Evolutionary conservation across 2,888 invertebrate genomes (phyloP).

Genomic region (Serrognathus titanus): DNA sequence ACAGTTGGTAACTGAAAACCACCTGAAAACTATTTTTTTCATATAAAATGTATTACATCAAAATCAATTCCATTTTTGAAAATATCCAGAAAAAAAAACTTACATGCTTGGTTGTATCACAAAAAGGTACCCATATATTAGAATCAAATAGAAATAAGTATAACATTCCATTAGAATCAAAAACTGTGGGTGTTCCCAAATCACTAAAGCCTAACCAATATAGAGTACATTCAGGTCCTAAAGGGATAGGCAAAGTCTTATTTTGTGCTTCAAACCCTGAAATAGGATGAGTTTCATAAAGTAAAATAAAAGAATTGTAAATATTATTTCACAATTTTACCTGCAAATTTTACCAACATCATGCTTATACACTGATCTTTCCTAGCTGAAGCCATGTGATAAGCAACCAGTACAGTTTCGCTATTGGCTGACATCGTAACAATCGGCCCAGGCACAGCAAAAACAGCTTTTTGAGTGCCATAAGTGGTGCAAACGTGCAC

Average conservation of each 20-base stretch:
- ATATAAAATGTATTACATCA: background rate
- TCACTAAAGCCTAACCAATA: slow-evolving; percentile 80
- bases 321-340: slow-evolving; percentile 25
- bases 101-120: slow-evolving; percentile 71
- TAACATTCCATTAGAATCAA: slow-evolving; percentile 75
- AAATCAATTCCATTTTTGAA: background rate
- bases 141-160: slow-evolving; percentile 67
- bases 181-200: slow-evolving; percentile 72
- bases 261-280: background rate
- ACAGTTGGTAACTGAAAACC: too few species aligned
- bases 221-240: slow-evolving; percentile 65
- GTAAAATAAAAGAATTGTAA: background rate
- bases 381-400: slow-evolving; percentile 58
- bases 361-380: slow-evolving; percentile 56
- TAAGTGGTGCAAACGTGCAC: slow-evolving; percentile 80
- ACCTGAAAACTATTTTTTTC: background rate
- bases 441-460: slow-evolving; percentile 70
- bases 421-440: slow-evolving; percentile 64
- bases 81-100: slow-evolving; percentile 34
- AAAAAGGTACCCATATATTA: slow-evolving; percentile 77
- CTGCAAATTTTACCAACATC: slow-evolving; percentile 53
- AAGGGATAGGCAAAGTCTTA: slow-evolving; percentile 37
- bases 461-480: slow-evolving; percentile 81
- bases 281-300: background rate
- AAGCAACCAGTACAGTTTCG: slow-evolving; percentile 62